These are phyloP conservation scores for Ischnura elegans DNA, from an alignment of 2,888 invertebrate genomes.

Conservation along the genomic window DNA sequence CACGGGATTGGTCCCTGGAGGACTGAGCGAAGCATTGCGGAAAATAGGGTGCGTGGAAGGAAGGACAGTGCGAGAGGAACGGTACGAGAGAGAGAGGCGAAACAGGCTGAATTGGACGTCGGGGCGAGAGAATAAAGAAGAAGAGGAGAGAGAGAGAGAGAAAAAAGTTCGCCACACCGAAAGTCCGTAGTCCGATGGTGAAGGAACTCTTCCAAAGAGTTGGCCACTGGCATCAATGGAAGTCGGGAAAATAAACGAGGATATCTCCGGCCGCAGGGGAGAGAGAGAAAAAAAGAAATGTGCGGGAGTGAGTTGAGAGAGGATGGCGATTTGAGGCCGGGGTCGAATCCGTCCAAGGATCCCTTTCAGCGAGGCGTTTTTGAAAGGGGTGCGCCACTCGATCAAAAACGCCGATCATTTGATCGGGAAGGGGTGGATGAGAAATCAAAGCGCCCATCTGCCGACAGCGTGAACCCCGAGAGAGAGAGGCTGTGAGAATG, in stretches of 20 bases:
- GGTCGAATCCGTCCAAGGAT: neutral
- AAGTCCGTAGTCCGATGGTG: too few relatives aligned
- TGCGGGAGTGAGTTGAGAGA: neutral
- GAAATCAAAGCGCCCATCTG: slow-evolving; percentile 22
- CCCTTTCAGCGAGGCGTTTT: slow-evolving; percentile 18
- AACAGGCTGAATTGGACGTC: neutral
- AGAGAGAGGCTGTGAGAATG: neutral
- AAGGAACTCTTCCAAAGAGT: neutral
- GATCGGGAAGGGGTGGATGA: neutral
- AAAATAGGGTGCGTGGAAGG: neutral
- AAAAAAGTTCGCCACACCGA: neutral
- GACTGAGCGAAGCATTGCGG: neutral
- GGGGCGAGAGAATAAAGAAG: neutral
- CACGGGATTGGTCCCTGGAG: neutral
- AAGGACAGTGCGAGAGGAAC: neutral
- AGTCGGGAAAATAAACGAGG: slow-evolving; percentile 22
- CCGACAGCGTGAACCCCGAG: neutral
- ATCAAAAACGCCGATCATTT: slow-evolving; percentile 27
- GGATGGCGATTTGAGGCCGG: neutral
- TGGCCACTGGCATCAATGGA: slow-evolving; percentile 20
- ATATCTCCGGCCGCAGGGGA: neutral
- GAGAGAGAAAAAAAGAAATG: neutral
- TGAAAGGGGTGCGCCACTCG: neutral
- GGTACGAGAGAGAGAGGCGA: neutral
- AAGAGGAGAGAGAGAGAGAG: neutral